These are phyloP conservation scores for Terrapene triunguis DNA, from an alignment of 2,113 vertebrate genomes.

Conservation along the genomic window DNA sequence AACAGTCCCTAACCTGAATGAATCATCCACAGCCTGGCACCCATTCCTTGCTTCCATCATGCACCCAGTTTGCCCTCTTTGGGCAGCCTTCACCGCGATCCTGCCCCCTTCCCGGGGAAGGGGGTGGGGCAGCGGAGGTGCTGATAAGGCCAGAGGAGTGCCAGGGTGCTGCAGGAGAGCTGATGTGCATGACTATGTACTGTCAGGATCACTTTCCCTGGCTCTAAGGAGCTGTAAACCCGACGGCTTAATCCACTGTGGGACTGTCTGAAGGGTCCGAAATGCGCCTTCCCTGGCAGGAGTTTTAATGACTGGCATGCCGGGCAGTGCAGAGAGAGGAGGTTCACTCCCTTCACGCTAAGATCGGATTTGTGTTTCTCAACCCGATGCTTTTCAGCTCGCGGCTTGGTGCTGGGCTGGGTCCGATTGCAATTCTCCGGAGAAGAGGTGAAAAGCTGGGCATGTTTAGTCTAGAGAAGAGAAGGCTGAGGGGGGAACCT, in stretches of 20 bases:
- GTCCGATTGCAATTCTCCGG: background rate
- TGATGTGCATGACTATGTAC: too few species aligned
- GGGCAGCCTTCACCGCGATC: too few species aligned
- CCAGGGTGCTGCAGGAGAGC: too few species aligned
- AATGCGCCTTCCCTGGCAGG: too few species aligned
- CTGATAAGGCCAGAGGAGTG: too few species aligned
- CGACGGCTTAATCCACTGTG: conserved; percentile 55
- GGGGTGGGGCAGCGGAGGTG: too few species aligned
- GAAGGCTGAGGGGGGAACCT: background rate
- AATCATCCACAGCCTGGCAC: background rate
- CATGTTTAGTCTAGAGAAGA: background rate
- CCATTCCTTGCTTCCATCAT: background rate
- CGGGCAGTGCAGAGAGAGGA: too few species aligned
- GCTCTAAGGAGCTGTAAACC: conserved; percentile 33
- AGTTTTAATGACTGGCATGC: too few species aligned
- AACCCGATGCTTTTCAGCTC: too few species aligned
- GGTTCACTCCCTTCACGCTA: background rate
- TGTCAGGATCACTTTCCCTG: conserved; percentile 29
- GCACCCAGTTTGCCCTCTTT: too few species aligned
- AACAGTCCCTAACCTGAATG: conserved; percentile 21
- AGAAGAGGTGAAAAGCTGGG: background rate
- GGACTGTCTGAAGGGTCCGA: too few species aligned
- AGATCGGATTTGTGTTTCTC: background rate
- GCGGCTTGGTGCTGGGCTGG: background rate
- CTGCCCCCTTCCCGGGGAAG: too few species aligned